phyloP scores from a whole-genome alignment of 2,888 invertebrate genomes.

The Microctonus aethiopoides region DNA sequence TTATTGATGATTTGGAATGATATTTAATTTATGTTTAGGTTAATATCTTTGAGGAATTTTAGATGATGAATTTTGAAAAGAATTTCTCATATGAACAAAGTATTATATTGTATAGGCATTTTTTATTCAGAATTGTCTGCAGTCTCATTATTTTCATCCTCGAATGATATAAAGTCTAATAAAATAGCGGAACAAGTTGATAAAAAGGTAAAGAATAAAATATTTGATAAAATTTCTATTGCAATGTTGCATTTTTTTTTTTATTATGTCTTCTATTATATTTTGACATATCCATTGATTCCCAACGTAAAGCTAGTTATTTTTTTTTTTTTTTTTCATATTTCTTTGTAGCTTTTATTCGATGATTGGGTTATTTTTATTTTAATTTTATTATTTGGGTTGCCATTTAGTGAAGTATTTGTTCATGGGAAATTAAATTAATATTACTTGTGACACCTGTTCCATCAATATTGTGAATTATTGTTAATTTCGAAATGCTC shows the following conservation, averaged over 20 bases:
- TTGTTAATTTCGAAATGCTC: background rate
- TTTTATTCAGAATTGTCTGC: no score
- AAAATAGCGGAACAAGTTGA: background rate
- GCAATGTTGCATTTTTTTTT: background rate
- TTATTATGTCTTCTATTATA: background rate
- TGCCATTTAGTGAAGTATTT: background rate
- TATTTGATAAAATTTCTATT: background rate
- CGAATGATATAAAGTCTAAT: background rate
- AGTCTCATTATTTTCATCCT: background rate
- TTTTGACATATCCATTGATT: background rate
- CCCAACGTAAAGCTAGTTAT: no score
- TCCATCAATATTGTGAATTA: background rate
- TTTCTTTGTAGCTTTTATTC: background rate
- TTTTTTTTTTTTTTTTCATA: background rate
- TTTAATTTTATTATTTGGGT: background rate
- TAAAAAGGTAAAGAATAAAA: background rate
- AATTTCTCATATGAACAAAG: no score
- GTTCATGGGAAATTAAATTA: background rate
- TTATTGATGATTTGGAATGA: no score
- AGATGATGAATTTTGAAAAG: no score
- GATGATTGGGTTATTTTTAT: background rate
- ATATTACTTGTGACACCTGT: background rate
- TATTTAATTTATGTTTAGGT: no score
- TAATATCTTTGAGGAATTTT: no score
- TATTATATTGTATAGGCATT: no score